Evolutionary conservation across 2,113 vertebrate species (phyloP).

Genomic region (Clarias gariepinus): DNA sequence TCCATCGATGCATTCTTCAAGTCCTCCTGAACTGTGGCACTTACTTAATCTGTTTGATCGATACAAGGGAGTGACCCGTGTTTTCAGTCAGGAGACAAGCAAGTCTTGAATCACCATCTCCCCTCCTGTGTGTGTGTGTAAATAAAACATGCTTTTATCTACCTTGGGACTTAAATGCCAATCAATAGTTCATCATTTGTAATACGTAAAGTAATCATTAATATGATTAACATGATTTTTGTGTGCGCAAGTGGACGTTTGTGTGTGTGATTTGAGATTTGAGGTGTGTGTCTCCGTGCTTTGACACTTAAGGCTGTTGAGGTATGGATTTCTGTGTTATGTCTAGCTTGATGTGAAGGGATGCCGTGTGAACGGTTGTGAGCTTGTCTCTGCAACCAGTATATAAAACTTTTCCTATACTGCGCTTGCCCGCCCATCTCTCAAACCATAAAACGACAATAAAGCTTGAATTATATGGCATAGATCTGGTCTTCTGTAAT

Average conservation of each 20-base stretch:
- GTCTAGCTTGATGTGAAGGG: background rate
- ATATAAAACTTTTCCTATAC: background rate
- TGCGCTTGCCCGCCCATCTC: background rate
- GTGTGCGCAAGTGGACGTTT: background rate
- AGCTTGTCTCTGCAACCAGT: background rate
- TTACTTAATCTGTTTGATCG: conserved; percentile 22
- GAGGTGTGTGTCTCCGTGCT: background rate
- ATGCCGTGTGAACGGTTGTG: background rate
- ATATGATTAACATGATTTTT: background rate
- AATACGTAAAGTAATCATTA: background rate
- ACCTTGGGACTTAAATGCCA: background rate
- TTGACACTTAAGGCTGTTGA: background rate
- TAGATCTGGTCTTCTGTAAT: background rate
- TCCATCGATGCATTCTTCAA: conserved; percentile 17
- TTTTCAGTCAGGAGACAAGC: background rate
- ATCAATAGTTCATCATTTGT: background rate
- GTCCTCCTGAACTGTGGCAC: conserved; percentile 26
- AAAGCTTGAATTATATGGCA: background rate
- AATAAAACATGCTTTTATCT: background rate
- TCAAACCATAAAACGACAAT: background rate
- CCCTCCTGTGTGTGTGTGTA: background rate
- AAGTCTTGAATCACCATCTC: conserved; percentile 17
- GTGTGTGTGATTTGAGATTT: background rate
- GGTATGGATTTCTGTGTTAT: background rate
- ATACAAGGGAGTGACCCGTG: conserved; percentile 5